Conservation (phyloP, 2,113 vertebrate genomes). For the Jaculus jaculus region DNA sequence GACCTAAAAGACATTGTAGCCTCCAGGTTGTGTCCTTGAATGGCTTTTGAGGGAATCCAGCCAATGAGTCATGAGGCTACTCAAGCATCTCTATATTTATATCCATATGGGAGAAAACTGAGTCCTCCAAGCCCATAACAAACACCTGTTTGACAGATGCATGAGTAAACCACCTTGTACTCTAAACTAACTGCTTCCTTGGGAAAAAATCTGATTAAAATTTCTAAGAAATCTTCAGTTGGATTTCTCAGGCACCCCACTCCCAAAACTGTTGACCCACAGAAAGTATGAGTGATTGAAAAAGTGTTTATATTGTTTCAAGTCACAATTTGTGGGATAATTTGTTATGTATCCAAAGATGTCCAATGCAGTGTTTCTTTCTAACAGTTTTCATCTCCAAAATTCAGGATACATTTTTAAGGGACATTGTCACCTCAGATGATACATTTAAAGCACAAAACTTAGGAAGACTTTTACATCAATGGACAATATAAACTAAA, state of each 20-base stretch:
- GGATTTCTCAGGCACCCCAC: not conserved
- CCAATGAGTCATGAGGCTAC: not conserved
- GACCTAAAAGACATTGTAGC: not conserved
- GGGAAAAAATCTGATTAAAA: not conserved
- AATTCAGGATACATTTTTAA: not conserved
- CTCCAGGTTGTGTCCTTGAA: not conserved
- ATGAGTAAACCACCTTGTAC: not conserved
- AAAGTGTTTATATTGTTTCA: not conserved
- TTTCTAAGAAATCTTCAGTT: not conserved
- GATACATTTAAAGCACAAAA: not conserved
- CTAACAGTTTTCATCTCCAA: not conserved
- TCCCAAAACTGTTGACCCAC: not conserved
- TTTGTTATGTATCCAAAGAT: not conserved
- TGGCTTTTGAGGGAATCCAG: not conserved
- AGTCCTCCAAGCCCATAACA: not conserved
- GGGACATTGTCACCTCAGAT: not conserved
- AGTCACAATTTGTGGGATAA: not conserved
- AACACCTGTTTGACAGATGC: not conserved
- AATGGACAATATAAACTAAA: not conserved
- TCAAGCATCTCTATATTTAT: not conserved
- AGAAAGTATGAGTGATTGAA: not conserved
- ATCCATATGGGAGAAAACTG: fast-evolving
- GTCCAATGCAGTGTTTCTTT: not conserved
- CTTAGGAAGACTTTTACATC: not conserved
- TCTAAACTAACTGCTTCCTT: not conserved